Evolutionary conservation across 2,797 vertebrate genomes (phyloP).

Genomic region (Peromyscus melanophrys): DNA sequence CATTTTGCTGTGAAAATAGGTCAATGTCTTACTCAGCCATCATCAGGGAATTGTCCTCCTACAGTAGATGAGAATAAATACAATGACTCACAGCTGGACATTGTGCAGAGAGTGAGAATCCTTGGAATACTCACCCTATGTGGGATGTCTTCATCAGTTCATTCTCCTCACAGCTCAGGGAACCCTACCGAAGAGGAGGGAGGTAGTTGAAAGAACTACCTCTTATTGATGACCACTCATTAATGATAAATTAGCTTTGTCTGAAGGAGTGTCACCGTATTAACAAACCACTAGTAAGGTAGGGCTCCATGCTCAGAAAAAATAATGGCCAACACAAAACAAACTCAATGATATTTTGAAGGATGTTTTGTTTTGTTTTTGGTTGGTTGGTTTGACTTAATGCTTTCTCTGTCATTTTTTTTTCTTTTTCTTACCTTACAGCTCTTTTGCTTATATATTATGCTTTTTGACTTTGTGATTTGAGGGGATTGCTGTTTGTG

Average conservation of each 20-base stretch:
- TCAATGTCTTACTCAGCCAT: not conserved
- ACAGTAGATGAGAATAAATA: not conserved
- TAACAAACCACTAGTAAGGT: not conserved
- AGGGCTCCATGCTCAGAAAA: not conserved
- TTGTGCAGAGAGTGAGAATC: not conserved
- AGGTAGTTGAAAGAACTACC: not conserved
- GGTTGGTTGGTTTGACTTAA: not conserved
- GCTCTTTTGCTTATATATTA: not conserved
- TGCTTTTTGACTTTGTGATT: not conserved
- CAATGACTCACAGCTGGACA: not conserved
- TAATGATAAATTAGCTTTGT: not conserved
- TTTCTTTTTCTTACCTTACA: not conserved
- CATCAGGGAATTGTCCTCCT: not conserved
- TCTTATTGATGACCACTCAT: not conserved
- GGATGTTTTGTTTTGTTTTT: not conserved
- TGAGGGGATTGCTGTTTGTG: not conserved
- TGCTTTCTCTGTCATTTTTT: not conserved
- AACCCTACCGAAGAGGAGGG: not conserved
- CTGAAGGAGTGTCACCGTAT: not conserved
- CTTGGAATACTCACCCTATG: not conserved
- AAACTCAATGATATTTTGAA: not conserved
- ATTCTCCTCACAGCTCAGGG: not conserved
- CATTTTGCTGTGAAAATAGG: not conserved
- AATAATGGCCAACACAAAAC: not conserved
- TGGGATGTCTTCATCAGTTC: not conserved